Evolutionary conservation across 2,113 vertebrate genomes (phyloP).

Genomic region (Spea bombifrons): DNA sequence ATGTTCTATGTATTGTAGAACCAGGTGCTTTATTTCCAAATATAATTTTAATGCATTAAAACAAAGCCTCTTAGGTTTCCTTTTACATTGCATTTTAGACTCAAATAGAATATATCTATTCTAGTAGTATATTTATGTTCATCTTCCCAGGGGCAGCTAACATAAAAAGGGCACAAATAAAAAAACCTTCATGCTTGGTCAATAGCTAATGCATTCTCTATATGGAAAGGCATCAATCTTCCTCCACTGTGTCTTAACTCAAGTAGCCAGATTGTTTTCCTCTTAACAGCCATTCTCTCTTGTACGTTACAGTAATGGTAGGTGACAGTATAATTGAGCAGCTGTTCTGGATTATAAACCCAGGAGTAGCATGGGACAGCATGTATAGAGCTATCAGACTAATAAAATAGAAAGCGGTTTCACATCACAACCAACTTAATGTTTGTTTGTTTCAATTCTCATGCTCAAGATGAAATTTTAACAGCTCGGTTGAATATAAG

Average conservation of each 20-base stretch:
- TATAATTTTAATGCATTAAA: no score
- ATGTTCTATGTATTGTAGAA: no score
- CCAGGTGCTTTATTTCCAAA: no score
- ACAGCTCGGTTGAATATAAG: no score
- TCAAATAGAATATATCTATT: neutral
- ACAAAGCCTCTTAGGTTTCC: no score
- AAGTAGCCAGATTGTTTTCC: slow-evolving; percentile 27
- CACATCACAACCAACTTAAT: no score
- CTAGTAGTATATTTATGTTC: slow-evolving; percentile 16
- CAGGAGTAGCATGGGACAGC: slow-evolving; percentile 7
- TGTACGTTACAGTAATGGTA: slow-evolving; percentile 20
- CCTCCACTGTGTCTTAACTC: neutral
- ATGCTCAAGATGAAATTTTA: no score
- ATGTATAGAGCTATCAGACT: slow-evolving; percentile 5
- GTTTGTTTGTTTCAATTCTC: neutral
- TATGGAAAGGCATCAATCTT: slow-evolving; percentile 36
- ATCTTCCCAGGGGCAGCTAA: slow-evolving; percentile 11
- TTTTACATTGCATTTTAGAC: no score
- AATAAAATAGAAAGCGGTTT: neutral
- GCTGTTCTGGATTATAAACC: slow-evolving; percentile 26
- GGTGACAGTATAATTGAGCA: slow-evolving; percentile 39
- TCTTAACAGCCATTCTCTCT: slow-evolving; percentile 9
- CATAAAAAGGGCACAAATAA: slow-evolving; percentile 19
- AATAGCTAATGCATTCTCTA: slow-evolving; percentile 21
- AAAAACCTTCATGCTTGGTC: slow-evolving; percentile 23